phyloP scores from a whole-genome alignment of 2,797 vertebrate species.

The Rhinoraja longicauda region DNA sequence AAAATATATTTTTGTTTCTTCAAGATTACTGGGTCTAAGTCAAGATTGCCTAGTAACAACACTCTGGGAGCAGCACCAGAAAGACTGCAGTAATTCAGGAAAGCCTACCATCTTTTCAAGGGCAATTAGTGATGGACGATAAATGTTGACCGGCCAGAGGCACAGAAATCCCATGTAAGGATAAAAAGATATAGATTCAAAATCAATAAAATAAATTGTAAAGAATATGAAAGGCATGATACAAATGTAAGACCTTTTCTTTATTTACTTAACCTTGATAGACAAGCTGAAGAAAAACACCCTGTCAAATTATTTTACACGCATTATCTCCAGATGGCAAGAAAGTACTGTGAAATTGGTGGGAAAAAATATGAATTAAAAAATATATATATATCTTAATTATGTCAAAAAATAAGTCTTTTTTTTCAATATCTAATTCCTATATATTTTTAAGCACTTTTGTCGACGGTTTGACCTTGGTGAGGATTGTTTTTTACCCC shows the following conservation, averaged over 20 bases:
- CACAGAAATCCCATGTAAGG: too few species aligned
- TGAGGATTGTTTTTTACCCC: background rate
- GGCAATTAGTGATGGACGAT: too few species aligned
- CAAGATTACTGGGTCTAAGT: too few species aligned
- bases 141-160: too few species aligned
- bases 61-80: too few species aligned
- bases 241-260: too few species aligned
- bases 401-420: background rate
- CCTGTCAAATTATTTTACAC: background rate
- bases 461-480: constrained; percentile 16
- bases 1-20: too few species aligned
- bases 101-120: too few species aligned
- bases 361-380: background rate
- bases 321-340: background rate
- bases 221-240: too few species aligned
- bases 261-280: background rate
- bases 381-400: background rate
- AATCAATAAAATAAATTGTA: too few species aligned
- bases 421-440: background rate
- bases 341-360: background rate
- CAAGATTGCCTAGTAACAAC: too few species aligned
- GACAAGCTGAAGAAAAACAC: background rate
- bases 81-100: too few species aligned
- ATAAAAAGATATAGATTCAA: background rate
- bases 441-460: background rate